phyloP scores from a whole-genome alignment of 2,888 invertebrate species.

The Zaprionus lineosus region DNA sequence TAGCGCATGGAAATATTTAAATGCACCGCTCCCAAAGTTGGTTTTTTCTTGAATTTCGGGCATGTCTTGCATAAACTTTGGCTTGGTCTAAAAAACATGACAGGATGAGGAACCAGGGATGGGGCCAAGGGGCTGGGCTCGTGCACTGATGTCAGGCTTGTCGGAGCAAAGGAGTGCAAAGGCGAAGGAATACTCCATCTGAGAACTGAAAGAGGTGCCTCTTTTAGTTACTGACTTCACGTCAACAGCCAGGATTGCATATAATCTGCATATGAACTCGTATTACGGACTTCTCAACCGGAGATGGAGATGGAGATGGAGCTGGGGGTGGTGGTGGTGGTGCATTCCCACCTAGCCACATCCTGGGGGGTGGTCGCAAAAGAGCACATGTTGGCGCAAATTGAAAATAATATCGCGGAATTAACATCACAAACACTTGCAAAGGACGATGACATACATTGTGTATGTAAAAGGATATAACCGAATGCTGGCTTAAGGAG shows the following conservation, averaged over 20 bases:
- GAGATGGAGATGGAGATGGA: too few relatives aligned
- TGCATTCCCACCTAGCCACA: too few relatives aligned
- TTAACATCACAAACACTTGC: conserved; percentile 36
- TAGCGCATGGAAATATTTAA: conserved; percentile 45
- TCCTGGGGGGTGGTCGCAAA: too few relatives aligned
- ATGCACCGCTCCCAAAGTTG: conserved; percentile 29
- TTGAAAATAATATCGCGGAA: conserved; percentile 47
- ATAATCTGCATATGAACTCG: conserved; percentile 32
- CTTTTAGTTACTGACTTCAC: conserved; percentile 12
- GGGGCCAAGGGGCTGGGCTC: not conserved
- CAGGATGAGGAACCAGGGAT: not conserved
- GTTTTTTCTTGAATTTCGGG: conserved; percentile 39
- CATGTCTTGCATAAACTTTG: conserved; percentile 44
- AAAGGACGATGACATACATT: too few relatives aligned
- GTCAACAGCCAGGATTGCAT: conserved; percentile 14
- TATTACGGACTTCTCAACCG: not conserved
- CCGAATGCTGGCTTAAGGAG: too few relatives aligned
- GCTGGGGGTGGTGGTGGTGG: too few relatives aligned
- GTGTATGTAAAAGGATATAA: too few relatives aligned
- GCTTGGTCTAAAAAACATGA: conserved; percentile 1
- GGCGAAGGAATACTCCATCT: not conserved
- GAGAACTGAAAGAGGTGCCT: not conserved
- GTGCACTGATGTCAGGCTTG: too few relatives aligned
- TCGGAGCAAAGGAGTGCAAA: not conserved
- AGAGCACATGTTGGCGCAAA: conserved; percentile 36